phyloP scores from a whole-genome alignment of 2,797 vertebrate genomes.

The Limnodromus scolopaceus region DNA sequence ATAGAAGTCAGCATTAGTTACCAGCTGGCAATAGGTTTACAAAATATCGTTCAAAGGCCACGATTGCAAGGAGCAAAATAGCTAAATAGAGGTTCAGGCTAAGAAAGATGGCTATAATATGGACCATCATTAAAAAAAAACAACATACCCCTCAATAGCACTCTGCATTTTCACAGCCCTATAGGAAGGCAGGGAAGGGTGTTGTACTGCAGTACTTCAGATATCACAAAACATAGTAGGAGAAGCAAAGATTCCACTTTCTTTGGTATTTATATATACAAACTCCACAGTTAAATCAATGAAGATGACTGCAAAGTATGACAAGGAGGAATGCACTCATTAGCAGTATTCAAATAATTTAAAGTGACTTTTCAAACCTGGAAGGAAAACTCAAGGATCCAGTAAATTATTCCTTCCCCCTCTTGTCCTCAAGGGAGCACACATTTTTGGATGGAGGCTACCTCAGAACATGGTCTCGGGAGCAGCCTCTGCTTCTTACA shows the following conservation, averaged over 20 bases:
- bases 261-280: background rate
- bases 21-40: background rate
- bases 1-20: background rate
- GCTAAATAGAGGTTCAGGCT: background rate
- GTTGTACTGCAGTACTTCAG: background rate
- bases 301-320: background rate
- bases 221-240: background rate
- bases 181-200: background rate
- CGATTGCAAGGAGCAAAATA: background rate
- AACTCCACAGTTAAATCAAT: background rate
- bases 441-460: background rate
- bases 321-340: background rate
- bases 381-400: background rate
- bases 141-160: background rate
- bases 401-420: background rate
- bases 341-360: background rate
- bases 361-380: background rate
- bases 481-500: background rate
- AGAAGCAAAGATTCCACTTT: background rate
- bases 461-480: background rate
- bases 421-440: background rate
- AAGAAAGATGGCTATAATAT: background rate
- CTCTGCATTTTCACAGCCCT: background rate
- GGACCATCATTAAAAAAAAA: background rate
- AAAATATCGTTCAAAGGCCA: background rate